Evolutionary conservation across 2,797 vertebrate species (phyloP).

Genomic region (Mus minutoides): DNA sequence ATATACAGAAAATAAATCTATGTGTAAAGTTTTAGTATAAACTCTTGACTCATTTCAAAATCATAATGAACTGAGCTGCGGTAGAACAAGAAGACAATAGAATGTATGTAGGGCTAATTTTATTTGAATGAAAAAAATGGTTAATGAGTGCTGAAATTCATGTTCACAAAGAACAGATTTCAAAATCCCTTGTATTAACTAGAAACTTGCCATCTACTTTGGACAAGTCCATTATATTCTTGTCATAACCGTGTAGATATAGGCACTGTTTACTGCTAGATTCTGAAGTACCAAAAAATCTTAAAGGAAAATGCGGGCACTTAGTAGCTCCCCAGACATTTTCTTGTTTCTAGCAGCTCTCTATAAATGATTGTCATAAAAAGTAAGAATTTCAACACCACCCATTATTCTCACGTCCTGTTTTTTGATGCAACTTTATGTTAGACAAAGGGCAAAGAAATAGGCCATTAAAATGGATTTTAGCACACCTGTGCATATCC

Average conservation of each 20-base stretch:
- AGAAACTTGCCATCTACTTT: background rate
- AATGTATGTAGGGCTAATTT: background rate
- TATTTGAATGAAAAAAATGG: constrained; percentile 36
- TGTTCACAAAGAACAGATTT: background rate
- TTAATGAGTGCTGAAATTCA: background rate
- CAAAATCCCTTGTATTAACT: background rate
- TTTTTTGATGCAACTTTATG: background rate
- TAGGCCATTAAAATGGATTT: background rate
- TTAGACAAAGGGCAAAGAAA: background rate
- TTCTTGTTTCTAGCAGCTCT: background rate
- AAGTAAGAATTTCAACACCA: background rate
- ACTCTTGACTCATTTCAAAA: constrained; percentile 47
- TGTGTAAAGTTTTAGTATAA: constrained; percentile 25
- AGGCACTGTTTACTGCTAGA: background rate
- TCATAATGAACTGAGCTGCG: constrained; percentile 36
- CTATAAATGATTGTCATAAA: background rate
- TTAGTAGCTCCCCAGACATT: background rate
- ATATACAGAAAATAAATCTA: constrained; percentile 43
- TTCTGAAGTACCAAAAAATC: constrained; percentile 20
- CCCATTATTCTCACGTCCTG: background rate
- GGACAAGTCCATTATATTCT: background rate
- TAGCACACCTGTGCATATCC: background rate
- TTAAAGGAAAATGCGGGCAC: background rate
- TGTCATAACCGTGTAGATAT: background rate
- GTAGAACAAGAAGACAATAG: background rate